Percentiles rank a stretch among this genome's conserved stretches.
Conservation (phyloP, 2,797 vertebrate genomes). For the Acrossocheilus wenchowensis region DNA sequence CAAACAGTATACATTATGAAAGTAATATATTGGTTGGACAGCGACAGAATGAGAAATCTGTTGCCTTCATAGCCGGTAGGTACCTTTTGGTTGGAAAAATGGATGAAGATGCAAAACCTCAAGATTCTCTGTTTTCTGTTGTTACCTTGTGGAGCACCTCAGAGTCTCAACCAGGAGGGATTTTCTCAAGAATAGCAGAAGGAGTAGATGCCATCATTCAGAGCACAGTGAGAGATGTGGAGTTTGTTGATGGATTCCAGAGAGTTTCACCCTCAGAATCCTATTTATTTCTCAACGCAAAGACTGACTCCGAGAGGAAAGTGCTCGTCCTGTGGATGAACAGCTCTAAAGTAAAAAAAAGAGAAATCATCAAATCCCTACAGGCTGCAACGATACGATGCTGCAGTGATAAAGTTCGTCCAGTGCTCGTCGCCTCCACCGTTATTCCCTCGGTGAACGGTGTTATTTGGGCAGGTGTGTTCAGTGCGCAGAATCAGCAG, state of each 20-base stretch:
- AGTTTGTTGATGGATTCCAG: conserved; percentile 76
- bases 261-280: conserved; percentile 54
- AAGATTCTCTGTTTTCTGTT: accelerated
- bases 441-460: conserved; percentile 66
- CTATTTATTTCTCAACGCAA: conserved; percentile 62
- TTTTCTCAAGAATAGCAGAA: conserved; percentile 56
- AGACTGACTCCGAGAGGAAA: too few species aligned
- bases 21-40: conserved; percentile 31
- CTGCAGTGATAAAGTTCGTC: not conserved
- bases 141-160: conserved; percentile 61
- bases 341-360: too few species aligned
- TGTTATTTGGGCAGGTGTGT: conserved; percentile 79
- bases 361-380: conserved; percentile 22
- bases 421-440: conserved; percentile 78
- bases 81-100: conserved; percentile 66
- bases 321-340: too few species aligned
- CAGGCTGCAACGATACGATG: conserved; percentile 52
- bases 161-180: conserved; percentile 32
- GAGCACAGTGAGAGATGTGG: accelerated
- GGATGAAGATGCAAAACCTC: accelerated
- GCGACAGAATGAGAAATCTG: not conserved
- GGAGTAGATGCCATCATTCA: accelerated
- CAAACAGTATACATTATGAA: conserved; percentile 49
- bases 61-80: conserved; percentile 61
- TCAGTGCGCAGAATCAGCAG: conserved; percentile 67